Conservation (phyloP, 92 coral and sea anemone genomes). For the Epizoanthus scotinus region DNA sequence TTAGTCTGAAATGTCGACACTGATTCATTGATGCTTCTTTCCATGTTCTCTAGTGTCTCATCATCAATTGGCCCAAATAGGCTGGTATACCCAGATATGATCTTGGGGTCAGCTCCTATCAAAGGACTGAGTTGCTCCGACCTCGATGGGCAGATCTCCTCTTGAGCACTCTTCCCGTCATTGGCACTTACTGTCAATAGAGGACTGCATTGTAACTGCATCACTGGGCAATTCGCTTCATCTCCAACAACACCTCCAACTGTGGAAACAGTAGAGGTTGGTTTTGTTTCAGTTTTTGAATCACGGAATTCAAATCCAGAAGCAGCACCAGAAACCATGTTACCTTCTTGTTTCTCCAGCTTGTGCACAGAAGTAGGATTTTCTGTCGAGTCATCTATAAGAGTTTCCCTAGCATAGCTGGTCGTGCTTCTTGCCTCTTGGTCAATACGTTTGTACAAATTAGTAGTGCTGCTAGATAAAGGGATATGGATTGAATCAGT, state of each 20-base stretch:
- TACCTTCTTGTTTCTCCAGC: background rate
- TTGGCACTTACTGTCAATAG: background rate
- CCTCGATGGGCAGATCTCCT: background rate
- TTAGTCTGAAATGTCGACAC: conserved; percentile 12
- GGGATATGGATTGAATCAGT: background rate
- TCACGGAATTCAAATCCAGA: background rate
- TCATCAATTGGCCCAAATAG: conserved; percentile 28
- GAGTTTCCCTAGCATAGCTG: too few relatives aligned
- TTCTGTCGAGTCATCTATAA: too few relatives aligned
- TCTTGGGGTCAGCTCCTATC: background rate
- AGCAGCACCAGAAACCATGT: background rate
- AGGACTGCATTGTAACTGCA: background rate
- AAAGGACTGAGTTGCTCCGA: background rate
- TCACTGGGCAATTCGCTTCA: background rate
- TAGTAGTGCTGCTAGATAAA: background rate
- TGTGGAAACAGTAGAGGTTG: background rate
- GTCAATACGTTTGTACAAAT: background rate
- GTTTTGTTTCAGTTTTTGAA: background rate
- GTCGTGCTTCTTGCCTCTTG: too few relatives aligned
- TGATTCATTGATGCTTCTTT: conserved; percentile 13
- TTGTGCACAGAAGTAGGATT: too few relatives aligned
- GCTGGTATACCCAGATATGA: conserved; percentile 1
- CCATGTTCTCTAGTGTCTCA: conserved; percentile 7
- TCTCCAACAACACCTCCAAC: background rate
- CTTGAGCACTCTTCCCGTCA: background rate